phyloP scores from a whole-genome alignment of 2,888 invertebrate genomes.

The Mystacides longicornis region DNA sequence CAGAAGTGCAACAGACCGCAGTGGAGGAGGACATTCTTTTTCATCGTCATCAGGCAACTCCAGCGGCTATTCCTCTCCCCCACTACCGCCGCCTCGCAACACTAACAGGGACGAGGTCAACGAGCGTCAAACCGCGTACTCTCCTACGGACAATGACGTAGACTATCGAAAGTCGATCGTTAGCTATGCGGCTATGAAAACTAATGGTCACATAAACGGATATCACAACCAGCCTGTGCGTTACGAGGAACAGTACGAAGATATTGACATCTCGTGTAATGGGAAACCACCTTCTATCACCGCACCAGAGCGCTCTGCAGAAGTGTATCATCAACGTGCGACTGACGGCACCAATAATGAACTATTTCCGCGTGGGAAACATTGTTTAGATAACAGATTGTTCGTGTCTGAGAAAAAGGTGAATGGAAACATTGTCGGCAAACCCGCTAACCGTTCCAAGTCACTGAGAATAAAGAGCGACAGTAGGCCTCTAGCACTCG shows the following conservation, averaged over 20 bases:
- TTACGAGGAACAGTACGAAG: conserved; percentile 15
- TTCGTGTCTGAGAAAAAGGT: conserved; percentile 33
- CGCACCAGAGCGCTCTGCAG: conserved; percentile 5
- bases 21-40: conserved; percentile 3
- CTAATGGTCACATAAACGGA: conserved; percentile 18
- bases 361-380: conserved; percentile 24
- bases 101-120: conserved; percentile 13
- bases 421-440: conserved; percentile 33
- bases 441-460: conserved; percentile 47
- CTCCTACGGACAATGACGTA: conserved; percentile 21
- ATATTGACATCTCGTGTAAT: conserved; percentile 6
- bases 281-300: not conserved
- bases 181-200: conserved; percentile 16
- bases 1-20: not conserved
- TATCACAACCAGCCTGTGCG: conserved; percentile 8
- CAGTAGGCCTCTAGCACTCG: conserved; percentile 23
- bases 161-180: conserved; percentile 24
- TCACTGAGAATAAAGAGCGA: conserved; percentile 48
- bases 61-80: conserved; percentile 15
- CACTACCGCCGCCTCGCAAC: conserved; percentile 3
- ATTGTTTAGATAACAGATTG: conserved; percentile 15
- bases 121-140: conserved; percentile 16
- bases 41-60: conserved; percentile 16
- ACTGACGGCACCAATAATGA: conserved; percentile 11
- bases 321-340: conserved; percentile 8